Base-by-base conservation (phyloP, 2,888 invertebrate species). In the Pantelozetes paolii region DNA sequence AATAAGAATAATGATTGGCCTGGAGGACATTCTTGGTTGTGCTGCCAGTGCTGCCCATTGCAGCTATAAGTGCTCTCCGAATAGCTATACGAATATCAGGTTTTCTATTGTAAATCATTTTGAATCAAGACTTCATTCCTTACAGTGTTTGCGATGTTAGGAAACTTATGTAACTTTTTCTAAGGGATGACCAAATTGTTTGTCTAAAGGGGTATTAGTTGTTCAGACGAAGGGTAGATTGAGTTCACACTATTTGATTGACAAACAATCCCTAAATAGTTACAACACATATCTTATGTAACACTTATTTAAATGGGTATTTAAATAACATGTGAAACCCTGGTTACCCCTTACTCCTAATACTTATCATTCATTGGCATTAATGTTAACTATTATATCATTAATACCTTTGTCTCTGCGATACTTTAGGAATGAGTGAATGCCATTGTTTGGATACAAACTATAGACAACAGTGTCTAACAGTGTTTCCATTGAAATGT, bases 291-390 rank as follows among this genome's bases (percentile, higher is more conserved):
- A n/a, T n/a, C n/a, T n/a, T n/a, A n/a, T n/a, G n/a, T n/a, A n/a
- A n/a, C n/a, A n/a, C n/a, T n/a, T n/a, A n/a, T n/a, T n/a, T n/a
- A n/a, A n/a, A n/a, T n/a, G n/a, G n/a, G n/a, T n/a, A n/a, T n/a
- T n/a, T 36, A 36, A 8, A 36, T 8, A 36, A 36, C 11, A 8
- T 36, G 36, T 36, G 36, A 5, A 8, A 5, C 6, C 48, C 18
- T 48, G 6, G n/a, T 48, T 6, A 5, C 48, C 6, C 3, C 15
- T 54, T 26, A 3, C 6, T 3, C 15, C 18, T 18, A 54, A 59
- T 11, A 59, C 59, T 59, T 59, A 30, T 59, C 59, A 59, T 59
- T 59, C 59, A 30, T 59, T 59, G 59, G 59, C 59, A 59, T 59
- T 59, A 59, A 28, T 59, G 30, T 28, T 18, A 30, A 59, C 26